Evolutionary conservation across 1,140 invertebrate species (phyloP).

Genomic region (Anastrepha ludens): DNA sequence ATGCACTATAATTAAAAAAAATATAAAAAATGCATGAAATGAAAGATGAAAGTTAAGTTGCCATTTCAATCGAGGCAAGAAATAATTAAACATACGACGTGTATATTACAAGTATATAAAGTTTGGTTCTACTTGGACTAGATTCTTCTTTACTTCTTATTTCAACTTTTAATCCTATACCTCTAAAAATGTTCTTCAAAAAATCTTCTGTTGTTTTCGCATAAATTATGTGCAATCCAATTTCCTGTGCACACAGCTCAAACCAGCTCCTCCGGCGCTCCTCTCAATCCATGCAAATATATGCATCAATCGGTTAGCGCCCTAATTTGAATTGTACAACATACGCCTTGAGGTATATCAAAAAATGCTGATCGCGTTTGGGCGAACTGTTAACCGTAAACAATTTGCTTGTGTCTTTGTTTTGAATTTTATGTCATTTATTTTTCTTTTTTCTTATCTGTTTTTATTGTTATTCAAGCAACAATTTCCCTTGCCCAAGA

Average conservation of each 20-base stretch:
- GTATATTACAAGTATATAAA: no score
- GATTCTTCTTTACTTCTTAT: no score
- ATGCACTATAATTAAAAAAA: no score
- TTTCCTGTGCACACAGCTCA: background rate
- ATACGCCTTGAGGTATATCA: background rate
- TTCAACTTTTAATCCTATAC: no score
- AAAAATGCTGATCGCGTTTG: background rate
- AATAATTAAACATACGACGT: no score
- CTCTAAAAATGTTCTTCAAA: no score
- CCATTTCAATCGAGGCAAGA: no score
- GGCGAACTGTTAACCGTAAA: background rate
- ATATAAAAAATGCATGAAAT: no score
- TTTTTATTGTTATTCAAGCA: no score
- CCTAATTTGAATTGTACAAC: slow-evolving; percentile 2
- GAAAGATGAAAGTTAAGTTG: no score
- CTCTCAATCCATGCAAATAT: background rate
- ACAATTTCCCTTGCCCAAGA: background rate
- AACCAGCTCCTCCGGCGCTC: background rate
- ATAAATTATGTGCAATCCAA: background rate
- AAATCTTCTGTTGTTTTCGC: no score
- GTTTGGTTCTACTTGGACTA: no score
- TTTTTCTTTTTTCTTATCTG: background rate
- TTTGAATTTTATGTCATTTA: background rate
- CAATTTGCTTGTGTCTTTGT: background rate
- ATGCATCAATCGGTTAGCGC: background rate